Base-by-base conservation (phyloP, 1,140 invertebrate species). In the Sycobia sp. region DNA sequence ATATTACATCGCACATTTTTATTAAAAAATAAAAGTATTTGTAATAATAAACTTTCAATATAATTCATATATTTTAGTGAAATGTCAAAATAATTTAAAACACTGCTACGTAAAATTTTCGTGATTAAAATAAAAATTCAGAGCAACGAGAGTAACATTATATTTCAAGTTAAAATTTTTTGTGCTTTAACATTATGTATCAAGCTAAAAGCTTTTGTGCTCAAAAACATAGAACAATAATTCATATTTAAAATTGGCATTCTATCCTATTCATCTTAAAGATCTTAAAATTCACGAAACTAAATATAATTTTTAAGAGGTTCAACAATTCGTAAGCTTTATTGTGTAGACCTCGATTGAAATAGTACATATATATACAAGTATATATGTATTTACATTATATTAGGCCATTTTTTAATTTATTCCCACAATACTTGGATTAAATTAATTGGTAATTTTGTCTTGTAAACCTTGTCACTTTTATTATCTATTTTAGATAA, bases 311-410 rank as follows among this genome's bases (percentile, higher is more conserved):
- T n/a, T n/a, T n/a, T n/a, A n/a, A n/a, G n/a, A 39, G 2, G 36
- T 27, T 57, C 34, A 63, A 63, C 22, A 49, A 29, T 56, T 50
- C 32, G 34, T n/a, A 50, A 57, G 61, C 54, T 29, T 22, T 43
- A 32, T 49, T 54, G 16, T 51, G 51, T n/a, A n/a, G n/a, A n/a
- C n/a, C n/a, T n/a, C n/a, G n/a, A n/a, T n/a, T n/a, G n/a, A 46
- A 13, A 46, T 11, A 16, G 20, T 50, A 43, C 38, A 63, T 29
- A 63, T 57, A 57, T 63, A 51, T 57, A 63, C 44, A 63, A 18
- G 44, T 56, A 62, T 47, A 62, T 62, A 47, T 62, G 34, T 62
- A 55, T 62, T 55, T 62, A 49, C 44, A 62, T 34, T 62, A 18
- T 41, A 13, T 54, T 54, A 46, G 14, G 22, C 9, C 14, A 36